Conservation (phyloP, 2,797 vertebrate species). For the Oophaga sylvatica region DNA sequence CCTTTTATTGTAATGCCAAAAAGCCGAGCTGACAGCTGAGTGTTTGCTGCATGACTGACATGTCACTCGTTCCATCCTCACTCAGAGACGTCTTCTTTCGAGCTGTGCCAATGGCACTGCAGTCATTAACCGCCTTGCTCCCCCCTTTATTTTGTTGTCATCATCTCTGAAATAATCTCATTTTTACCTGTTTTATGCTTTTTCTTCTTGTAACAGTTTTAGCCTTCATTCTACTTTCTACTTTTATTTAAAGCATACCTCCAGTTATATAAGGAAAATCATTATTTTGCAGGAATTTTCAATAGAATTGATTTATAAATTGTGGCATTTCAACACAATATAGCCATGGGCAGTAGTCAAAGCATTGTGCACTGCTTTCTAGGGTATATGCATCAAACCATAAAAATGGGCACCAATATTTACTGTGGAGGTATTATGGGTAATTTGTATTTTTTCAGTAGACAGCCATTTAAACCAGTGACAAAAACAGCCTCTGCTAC, state of each 20-base stretch:
- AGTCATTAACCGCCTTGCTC: conserved; percentile 9
- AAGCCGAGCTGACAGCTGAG: conserved; percentile 19
- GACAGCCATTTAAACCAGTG: too few species aligned
- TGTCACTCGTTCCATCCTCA: conserved; percentile 56
- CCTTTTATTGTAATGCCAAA: conserved; percentile 59
- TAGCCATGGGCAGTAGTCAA: too few species aligned
- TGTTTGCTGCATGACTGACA: conserved; percentile 27
- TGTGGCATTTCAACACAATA: too few species aligned
- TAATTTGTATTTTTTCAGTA: too few species aligned
- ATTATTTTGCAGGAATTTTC: too few species aligned
- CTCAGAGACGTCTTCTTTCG: conserved; percentile 49
- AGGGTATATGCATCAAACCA: too few species aligned
- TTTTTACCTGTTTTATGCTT: conserved; percentile 24
- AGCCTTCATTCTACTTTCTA: not conserved
- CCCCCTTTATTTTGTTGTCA: conserved; percentile 60
- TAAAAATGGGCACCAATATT: too few species aligned
- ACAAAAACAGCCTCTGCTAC: too few species aligned
- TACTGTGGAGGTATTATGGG: too few species aligned
- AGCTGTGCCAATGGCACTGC: conserved; percentile 48
- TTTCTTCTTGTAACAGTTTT: conserved; percentile 13
- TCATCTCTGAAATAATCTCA: conserved; percentile 30
- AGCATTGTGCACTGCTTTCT: too few species aligned
- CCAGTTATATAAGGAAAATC: too few species aligned
- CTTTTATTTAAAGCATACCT: not conserved
- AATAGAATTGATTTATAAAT: too few species aligned